phyloP scores from a whole-genome alignment of 2,113 vertebrate genomes.

The Heterotilapia buettikoferi region DNA sequence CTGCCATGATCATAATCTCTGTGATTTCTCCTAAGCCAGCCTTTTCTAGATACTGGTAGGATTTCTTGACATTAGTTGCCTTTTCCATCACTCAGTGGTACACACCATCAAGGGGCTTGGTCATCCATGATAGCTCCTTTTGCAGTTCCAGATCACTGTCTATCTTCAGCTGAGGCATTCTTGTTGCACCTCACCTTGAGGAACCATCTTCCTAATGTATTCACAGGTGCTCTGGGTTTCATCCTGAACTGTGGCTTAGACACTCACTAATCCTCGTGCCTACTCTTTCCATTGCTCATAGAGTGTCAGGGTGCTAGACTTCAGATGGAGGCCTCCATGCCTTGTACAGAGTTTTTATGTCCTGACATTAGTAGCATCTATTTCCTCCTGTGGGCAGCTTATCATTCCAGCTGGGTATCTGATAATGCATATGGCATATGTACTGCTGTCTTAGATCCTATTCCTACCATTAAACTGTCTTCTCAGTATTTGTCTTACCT shows the following conservation, averaged over 20 bases:
- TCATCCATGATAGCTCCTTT: not conserved
- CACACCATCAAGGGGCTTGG: too few relatives aligned
- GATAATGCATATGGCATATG: not conserved
- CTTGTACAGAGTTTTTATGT: not conserved
- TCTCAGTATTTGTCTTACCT: not conserved
- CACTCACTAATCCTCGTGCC: not conserved
- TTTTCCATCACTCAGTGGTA: too few relatives aligned
- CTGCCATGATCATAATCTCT: not conserved
- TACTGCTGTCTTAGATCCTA: not conserved
- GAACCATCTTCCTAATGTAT: not conserved
- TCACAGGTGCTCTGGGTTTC: not conserved
- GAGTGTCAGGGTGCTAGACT: not conserved
- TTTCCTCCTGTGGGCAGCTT: not conserved
- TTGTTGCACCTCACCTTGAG: not conserved
- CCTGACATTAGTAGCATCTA: not conserved
- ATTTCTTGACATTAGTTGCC: too few relatives aligned
- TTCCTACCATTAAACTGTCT: not conserved
- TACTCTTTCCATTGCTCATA: not conserved
- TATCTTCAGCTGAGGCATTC: not conserved
- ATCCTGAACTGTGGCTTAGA: not conserved
- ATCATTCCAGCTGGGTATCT: not conserved
- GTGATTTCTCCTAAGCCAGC: not conserved
- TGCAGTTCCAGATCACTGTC: not conserved
- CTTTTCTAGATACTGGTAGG: not conserved
- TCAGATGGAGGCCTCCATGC: not conserved